A percentile compares a stretch with the other conserved stretches of the same genome.
Conservation (phyloP, 2,113 vertebrate species). For the Ursus arctos region DNA sequence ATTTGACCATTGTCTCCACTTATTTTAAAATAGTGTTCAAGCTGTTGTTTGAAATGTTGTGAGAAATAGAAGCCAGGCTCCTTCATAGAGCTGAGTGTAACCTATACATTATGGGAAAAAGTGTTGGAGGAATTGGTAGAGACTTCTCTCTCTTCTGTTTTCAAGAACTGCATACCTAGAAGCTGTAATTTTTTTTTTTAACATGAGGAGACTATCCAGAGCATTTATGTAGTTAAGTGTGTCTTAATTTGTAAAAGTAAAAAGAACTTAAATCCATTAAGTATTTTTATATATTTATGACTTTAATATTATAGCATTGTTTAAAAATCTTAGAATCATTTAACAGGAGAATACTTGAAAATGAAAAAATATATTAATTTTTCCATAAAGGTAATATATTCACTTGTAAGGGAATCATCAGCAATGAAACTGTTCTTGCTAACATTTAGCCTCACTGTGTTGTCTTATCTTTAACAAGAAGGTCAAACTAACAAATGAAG, state of each 20-base stretch:
- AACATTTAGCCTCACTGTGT: slow-evolving; percentile 86
- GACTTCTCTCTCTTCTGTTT: neutral
- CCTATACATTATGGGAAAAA: neutral
- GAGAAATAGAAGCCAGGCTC: slow-evolving; percentile 19
- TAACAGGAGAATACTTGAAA: slow-evolving; percentile 81
- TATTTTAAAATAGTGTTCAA: slow-evolving; percentile 38
- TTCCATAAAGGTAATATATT: slow-evolving; percentile 86
- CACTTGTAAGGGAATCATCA: slow-evolving; percentile 87
- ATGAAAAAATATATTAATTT: slow-evolving; percentile 85
- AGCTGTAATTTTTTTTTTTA: neutral
- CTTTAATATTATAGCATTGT: neutral
- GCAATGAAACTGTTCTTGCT: slow-evolving; percentile 87
- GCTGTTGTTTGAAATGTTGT: slow-evolving; percentile 27
- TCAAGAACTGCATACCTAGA: neutral
- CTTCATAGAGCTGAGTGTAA: neutral
- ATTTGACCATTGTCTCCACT: neutral
- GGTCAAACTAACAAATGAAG: slow-evolving; percentile 85
- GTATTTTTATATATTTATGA: slow-evolving; percentile 5
- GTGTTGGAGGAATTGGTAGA: neutral
- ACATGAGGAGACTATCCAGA: neutral
- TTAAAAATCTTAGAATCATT: slow-evolving; percentile 80
- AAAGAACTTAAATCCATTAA: slow-evolving; percentile 12
- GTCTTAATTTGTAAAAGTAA: slow-evolving; percentile 48
- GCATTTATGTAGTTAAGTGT: slow-evolving; percentile 32
- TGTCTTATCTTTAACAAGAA: slow-evolving; percentile 88